phyloP scores from a whole-genome alignment of 2,888 invertebrate genomes.

The Mesoligia furuncula region DNA sequence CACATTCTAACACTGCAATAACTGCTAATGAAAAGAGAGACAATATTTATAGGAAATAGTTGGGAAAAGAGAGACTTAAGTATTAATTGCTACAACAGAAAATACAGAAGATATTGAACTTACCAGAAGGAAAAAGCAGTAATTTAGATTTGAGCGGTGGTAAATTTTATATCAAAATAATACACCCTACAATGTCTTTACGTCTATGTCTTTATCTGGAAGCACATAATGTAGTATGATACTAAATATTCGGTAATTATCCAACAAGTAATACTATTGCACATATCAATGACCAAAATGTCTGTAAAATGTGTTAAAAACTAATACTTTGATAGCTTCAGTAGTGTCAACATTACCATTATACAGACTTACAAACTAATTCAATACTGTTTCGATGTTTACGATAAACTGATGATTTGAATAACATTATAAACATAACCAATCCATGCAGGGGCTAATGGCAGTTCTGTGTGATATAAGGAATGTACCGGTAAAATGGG shows the following conservation, averaged over 20 bases:
- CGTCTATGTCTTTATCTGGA: slow-evolving; percentile 66
- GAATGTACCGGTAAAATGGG: slow-evolving; percentile 6
- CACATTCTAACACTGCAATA: slow-evolving; percentile 55
- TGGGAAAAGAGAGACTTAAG: slow-evolving; percentile 2
- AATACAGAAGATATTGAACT: background rate
- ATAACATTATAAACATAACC: slow-evolving; percentile 16
- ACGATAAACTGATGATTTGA: slow-evolving; percentile 23
- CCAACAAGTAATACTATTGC: slow-evolving; percentile 45
- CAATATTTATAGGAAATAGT: background rate
- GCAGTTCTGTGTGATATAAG: slow-evolving; percentile 28
- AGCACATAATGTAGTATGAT: slow-evolving; percentile 63
- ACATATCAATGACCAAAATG: slow-evolving; percentile 5
- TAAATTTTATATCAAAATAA: slow-evolving; percentile 50
- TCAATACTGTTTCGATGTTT: slow-evolving; percentile 52
- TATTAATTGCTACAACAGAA: background rate
- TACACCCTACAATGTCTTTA: slow-evolving; percentile 52
- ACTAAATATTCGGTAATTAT: slow-evolving; percentile 3
- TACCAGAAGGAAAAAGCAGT: background rate
- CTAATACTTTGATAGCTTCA: slow-evolving; percentile 18
- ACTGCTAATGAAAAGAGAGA: slow-evolving; percentile 7
- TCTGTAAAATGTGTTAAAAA: slow-evolving; percentile 20
- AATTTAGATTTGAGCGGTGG: slow-evolving; percentile 36
- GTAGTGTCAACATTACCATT: slow-evolving; percentile 14
- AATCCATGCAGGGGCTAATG: slow-evolving; percentile 11
- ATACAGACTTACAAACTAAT: slow-evolving; percentile 36